Conservation (phyloP, 2,113 vertebrate genomes). For the Astur gentilis region DNA sequence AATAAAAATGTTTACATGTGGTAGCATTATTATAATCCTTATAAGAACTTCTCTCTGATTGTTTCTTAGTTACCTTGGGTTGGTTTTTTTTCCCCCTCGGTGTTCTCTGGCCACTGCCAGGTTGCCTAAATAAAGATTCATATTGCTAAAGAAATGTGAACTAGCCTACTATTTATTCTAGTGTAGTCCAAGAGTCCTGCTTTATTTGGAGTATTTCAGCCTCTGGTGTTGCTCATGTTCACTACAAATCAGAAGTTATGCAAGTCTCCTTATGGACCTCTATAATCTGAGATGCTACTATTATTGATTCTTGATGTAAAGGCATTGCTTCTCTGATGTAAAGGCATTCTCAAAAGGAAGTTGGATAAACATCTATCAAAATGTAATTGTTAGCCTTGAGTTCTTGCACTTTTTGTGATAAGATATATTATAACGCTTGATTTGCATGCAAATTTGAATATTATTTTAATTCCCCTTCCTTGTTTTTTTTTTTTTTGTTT, state of each 20-base stretch:
- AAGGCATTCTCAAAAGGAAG: neutral
- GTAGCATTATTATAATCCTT: neutral
- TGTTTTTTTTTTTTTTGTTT: neutral
- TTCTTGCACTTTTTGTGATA: neutral
- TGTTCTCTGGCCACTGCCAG: neutral
- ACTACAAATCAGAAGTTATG: neutral
- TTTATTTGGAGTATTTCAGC: neutral
- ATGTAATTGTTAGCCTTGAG: neutral
- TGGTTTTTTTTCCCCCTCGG: neutral
- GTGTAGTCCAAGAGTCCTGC: neutral
- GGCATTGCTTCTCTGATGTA: neutral
- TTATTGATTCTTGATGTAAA: neutral
- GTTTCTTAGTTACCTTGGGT: neutral
- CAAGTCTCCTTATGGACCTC: neutral
- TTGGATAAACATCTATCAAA: neutral
- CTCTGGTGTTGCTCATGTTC: neutral
- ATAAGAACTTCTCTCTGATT: neutral
- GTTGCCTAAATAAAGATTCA: neutral
- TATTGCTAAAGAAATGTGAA: neutral
- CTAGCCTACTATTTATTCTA: neutral
- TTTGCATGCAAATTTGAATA: neutral
- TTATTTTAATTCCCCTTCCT: neutral
- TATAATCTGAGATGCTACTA: neutral
- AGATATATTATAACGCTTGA: neutral
- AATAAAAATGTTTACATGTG: neutral